Conservation (phyloP, 2,888 invertebrate genomes). For the Idaea straminata region DNA sequence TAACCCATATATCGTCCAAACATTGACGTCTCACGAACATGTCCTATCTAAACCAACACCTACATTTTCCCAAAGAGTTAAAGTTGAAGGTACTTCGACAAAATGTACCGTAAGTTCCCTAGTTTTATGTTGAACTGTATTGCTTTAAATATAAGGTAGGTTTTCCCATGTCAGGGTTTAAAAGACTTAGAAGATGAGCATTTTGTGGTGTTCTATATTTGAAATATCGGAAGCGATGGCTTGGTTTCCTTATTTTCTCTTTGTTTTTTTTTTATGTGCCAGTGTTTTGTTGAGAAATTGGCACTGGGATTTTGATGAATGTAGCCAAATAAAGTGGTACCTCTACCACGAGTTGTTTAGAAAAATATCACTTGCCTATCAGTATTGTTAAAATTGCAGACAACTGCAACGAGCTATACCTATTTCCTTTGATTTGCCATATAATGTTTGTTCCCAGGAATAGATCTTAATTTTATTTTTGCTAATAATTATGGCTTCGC, state of each 20-base stretch:
- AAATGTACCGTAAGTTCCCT: not conserved
- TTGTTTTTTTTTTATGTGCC: slow-evolving; percentile 1
- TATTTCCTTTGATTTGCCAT: not conserved
- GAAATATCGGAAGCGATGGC: not conserved
- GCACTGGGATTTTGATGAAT: not conserved
- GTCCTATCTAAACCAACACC: not conserved
- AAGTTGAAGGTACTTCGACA: not conserved
- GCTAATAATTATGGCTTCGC: too few species aligned
- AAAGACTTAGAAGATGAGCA: not conserved
- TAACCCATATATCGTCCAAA: not conserved
- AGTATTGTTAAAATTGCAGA: not conserved
- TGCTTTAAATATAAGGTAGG: not conserved
- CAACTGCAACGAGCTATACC: not conserved
- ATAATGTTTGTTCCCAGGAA: not conserved
- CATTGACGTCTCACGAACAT: not conserved
- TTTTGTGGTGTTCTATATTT: slow-evolving; percentile 2
- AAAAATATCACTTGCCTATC: not conserved
- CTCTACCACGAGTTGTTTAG: not conserved
- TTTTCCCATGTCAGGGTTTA: not conserved
- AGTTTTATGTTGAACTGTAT: not conserved
- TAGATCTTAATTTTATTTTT: too few species aligned
- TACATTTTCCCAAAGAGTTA: not conserved
- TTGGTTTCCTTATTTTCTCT: not conserved
- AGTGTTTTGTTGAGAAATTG: not conserved
- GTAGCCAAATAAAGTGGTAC: not conserved